These are phyloP conservation scores for Syritta pipiens DNA, from an alignment of 2,888 invertebrate species.

Conservation along the genomic window DNA sequence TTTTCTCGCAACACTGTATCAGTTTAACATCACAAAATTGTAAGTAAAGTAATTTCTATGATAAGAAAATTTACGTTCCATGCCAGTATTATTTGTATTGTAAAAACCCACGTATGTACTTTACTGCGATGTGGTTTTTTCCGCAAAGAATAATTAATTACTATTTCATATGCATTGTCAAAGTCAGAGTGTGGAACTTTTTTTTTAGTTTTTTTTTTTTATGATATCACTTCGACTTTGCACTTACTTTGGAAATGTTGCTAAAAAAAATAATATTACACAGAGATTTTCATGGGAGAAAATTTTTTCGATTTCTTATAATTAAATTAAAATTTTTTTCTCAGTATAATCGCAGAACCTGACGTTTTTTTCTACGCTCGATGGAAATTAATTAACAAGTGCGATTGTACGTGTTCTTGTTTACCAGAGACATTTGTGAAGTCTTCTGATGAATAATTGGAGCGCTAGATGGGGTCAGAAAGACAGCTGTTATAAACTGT, in stretches of 20 bases:
- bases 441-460: background rate
- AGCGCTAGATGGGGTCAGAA: slow-evolving; percentile 14
- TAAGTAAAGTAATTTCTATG: too few species aligned
- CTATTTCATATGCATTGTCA: background rate
- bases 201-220: background rate
- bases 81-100: background rate
- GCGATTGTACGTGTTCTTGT: slow-evolving; percentile 50
- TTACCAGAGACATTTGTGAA: slow-evolving; percentile 18
- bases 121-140: background rate
- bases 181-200: background rate
- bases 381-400: slow-evolving; percentile 45
- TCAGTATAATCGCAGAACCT: slow-evolving; percentile 8
- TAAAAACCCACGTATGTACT: slow-evolving; percentile 1
- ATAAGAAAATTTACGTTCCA: slow-evolving; percentile 5
- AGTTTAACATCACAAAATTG: too few species aligned
- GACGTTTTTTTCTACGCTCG: slow-evolving; percentile 36
- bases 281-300: slow-evolving; percentile 35
- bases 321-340: slow-evolving; percentile 41
- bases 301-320: slow-evolving; percentile 19
- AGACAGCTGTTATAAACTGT: background rate
- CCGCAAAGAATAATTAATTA: slow-evolving; percentile 15
- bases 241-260: slow-evolving; percentile 37
- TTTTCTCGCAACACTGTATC: background rate
- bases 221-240: background rate
- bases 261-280: slow-evolving; percentile 20